These are phyloP conservation scores for Drosophila niveifrons DNA, from an alignment of 2,888 invertebrate species.

Conservation along the genomic window DNA sequence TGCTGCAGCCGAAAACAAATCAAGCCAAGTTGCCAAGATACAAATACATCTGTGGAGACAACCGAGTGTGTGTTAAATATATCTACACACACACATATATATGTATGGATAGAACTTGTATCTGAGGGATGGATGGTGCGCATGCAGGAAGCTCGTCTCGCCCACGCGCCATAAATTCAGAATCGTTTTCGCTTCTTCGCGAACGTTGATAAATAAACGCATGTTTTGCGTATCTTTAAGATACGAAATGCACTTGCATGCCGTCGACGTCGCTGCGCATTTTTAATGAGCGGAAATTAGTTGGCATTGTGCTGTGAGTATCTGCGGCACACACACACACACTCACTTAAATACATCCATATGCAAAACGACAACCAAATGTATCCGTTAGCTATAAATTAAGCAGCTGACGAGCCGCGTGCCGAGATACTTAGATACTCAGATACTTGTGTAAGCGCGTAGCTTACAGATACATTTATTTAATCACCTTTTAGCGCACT, in stretches of 20 bases:
- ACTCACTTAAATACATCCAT: conserved; percentile 12
- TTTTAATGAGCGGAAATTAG: conserved; percentile 79
- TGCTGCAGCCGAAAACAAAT: conserved; percentile 19
- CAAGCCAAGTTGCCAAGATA: conserved; percentile 23
- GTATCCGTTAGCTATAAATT: conserved; percentile 63
- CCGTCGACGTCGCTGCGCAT: conserved; percentile 53
- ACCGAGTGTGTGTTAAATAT: background rate
- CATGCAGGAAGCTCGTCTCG: conserved; percentile 67
- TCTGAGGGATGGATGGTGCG: conserved; percentile 43
- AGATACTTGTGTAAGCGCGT: conserved; percentile 3
- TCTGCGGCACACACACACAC: conserved; percentile 26
- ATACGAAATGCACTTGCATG: conserved; percentile 62
- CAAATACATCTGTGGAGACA: conserved; percentile 24
- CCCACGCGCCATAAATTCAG: conserved; percentile 71
- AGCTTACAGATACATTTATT: conserved; percentile 49
- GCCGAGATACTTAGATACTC: conserved; percentile 22
- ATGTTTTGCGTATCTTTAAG: conserved; percentile 72
- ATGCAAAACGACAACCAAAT: conserved; percentile 20
- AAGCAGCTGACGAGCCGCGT: conserved; percentile 57
- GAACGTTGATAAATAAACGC: conserved; percentile 67
- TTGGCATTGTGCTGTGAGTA: conserved; percentile 64
- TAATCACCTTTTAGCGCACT: conserved; percentile 51
- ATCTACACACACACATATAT: conserved; percentile 2
- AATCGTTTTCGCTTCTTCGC: conserved; percentile 39
- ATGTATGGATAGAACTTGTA: conserved; percentile 12